Conservation (phyloP, 1,140 invertebrate species). For the Lepidotrigona ventralis region DNA sequence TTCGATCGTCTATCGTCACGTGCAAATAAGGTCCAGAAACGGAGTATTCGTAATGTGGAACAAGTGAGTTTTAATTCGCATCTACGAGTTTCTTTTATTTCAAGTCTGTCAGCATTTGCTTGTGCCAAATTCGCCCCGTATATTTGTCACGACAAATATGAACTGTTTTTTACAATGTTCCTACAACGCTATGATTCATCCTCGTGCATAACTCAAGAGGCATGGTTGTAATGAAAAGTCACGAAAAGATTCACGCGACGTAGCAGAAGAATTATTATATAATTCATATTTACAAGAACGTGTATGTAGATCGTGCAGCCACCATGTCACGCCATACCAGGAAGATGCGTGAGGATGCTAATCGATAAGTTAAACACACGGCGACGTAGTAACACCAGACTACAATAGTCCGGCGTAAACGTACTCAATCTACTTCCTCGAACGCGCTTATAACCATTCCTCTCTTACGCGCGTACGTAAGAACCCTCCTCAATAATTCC, state of each 20-base stretch:
- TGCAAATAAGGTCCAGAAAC: background rate
- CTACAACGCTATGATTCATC: background rate
- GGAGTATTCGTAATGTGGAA: no score
- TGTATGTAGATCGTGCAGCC: background rate
- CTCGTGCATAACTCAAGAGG: background rate
- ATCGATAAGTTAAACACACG: conserved; percentile 10
- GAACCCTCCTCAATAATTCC: no score
- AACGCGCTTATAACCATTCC: background rate
- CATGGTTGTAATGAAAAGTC: background rate
- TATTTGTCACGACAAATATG: background rate
- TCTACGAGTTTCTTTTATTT: background rate
- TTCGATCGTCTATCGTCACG: background rate
- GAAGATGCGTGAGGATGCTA: conserved; percentile 23
- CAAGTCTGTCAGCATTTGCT: background rate
- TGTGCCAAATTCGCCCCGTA: background rate
- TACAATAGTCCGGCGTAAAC: background rate
- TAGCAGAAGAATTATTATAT: no score
- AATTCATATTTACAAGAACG: background rate
- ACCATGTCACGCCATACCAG: background rate
- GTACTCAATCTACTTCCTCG: background rate
- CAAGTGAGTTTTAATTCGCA: background rate
- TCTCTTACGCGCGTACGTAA: background rate
- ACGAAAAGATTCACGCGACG: background rate
- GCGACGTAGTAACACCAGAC: conserved; percentile 10
- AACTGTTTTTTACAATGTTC: background rate